A percentile compares a stretch with the other conserved stretches of the same genome.
These are phyloP conservation scores for Erythrocercus mccallii DNA, from an alignment of 2,113 vertebrate genomes.

Conservation along the genomic window DNA sequence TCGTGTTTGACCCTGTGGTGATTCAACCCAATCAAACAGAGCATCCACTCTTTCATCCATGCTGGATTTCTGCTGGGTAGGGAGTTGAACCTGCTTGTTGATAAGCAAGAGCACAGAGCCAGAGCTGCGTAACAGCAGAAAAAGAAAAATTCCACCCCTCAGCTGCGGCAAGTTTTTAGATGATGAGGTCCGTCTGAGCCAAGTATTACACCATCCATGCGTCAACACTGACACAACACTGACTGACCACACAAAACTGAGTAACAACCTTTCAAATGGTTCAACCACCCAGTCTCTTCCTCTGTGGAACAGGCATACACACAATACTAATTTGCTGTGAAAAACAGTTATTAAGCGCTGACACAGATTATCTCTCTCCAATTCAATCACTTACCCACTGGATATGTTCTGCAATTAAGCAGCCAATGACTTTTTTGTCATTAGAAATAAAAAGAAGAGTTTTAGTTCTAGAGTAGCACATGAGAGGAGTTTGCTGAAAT, in stretches of 20 bases:
- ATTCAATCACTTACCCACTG: conserved; percentile 85
- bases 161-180: background rate
- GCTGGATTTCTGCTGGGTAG: background rate
- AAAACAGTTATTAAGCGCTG: background rate
- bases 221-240: too few species aligned
- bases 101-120: background rate
- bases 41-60: background rate
- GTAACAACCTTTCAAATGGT: background rate
- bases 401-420: conserved; percentile 98
- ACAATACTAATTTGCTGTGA: background rate
- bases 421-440: conserved; percentile 96
- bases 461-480: conserved; percentile 94
- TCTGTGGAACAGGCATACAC: background rate
- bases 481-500: conserved; percentile 93
- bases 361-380: background rate
- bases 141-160: background rate
- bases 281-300: background rate
- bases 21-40: background rate
- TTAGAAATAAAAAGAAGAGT: conserved; percentile 97
- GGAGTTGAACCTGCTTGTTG: background rate
- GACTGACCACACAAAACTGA: background rate
- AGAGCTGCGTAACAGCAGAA: background rate
- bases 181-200: background rate
- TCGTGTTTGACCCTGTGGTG: background rate
- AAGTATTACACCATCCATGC: background rate